Conservation (phyloP, 2,113 vertebrate species). For the Gila orcuttii region DNA sequence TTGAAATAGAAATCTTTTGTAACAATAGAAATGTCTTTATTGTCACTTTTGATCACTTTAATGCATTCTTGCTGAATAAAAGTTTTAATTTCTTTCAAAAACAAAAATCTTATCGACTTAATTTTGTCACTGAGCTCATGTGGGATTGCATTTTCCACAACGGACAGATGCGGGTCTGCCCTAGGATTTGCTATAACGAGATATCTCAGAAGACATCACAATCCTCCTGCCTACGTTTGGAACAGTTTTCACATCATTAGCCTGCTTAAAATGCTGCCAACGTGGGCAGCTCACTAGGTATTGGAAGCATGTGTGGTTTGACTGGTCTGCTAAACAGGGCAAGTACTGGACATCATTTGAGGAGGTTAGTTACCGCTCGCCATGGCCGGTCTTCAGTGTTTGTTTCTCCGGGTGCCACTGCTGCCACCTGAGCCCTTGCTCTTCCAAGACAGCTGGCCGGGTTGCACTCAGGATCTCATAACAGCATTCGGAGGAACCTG, state of each 20-base stretch:
- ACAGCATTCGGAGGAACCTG: slow-evolving; percentile 72
- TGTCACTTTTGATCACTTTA: neutral
- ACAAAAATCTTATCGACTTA: neutral
- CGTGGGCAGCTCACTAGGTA: neutral
- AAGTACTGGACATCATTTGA: neutral
- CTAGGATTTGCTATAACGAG: neutral
- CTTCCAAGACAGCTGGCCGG: slow-evolving; percentile 63
- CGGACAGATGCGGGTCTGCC: neutral
- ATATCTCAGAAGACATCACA: neutral
- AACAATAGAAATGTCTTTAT: neutral
- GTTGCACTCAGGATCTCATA: slow-evolving; percentile 62
- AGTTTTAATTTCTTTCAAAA: neutral
- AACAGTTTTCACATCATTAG: neutral
- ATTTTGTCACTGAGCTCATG: neutral
- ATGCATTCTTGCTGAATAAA: neutral
- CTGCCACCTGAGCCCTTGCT: slow-evolving; percentile 71
- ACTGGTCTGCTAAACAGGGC: neutral
- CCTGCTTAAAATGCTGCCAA: neutral
- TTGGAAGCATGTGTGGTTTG: neutral
- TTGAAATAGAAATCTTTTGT: neutral
- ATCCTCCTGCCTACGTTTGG: neutral
- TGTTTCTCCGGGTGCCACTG: slow-evolving; percentile 63
- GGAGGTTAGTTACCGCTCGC: slow-evolving; percentile 81
- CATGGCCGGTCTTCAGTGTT: slow-evolving; percentile 77
- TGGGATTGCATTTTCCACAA: neutral